These are phyloP conservation scores for Parascotia fuliginaria DNA, from an alignment of 2,888 invertebrate species.

Conservation along the genomic window DNA sequence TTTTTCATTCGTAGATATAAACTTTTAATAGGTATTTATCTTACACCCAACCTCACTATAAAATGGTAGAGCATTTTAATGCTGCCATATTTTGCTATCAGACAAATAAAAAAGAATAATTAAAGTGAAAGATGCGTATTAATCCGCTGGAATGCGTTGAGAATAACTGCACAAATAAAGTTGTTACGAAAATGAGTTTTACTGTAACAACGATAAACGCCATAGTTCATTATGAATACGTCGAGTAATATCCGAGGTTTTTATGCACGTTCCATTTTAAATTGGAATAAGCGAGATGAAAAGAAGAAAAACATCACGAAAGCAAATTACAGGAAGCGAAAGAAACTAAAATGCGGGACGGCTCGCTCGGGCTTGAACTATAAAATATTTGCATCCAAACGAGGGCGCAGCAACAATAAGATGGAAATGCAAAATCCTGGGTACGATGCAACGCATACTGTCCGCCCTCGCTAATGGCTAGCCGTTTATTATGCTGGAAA, in stretches of 20 bases:
- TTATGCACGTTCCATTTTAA: conserved; percentile 66
- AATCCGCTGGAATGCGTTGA: conserved; percentile 34
- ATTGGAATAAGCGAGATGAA: conserved; percentile 69
- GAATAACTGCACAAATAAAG: conserved; percentile 25
- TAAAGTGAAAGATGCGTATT: conserved; percentile 44
- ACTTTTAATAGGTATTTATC: too few relatives aligned
- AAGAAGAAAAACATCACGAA: conserved; percentile 61
- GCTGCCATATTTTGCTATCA: conserved; percentile 33
- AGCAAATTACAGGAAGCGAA: conserved; percentile 75
- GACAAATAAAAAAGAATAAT: conserved; percentile 45
- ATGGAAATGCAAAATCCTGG: conserved; percentile 72
- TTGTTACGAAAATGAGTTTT: conserved; percentile 35
- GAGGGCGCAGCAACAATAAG: conserved; percentile 74
- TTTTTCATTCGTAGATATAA: conserved; percentile 44
- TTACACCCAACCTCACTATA: conserved; percentile 22
- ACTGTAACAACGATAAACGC: conserved; percentile 30
- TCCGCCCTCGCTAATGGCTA: conserved; percentile 54
- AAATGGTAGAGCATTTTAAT: conserved; percentile 34
- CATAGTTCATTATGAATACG: conserved; percentile 28
- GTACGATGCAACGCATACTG: conserved; percentile 65
- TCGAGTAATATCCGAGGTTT: conserved; percentile 53
- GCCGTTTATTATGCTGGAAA: conserved; percentile 49
- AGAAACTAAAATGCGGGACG: conserved; percentile 71
- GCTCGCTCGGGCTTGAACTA: conserved; percentile 69
- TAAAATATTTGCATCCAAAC: conserved; percentile 82